Percentiles rank a stretch among this genome's conserved stretches.
These are phyloP conservation scores for Chiroxiphia lanceolata DNA, from an alignment of 2,797 vertebrate species.

Conservation along the genomic window DNA sequence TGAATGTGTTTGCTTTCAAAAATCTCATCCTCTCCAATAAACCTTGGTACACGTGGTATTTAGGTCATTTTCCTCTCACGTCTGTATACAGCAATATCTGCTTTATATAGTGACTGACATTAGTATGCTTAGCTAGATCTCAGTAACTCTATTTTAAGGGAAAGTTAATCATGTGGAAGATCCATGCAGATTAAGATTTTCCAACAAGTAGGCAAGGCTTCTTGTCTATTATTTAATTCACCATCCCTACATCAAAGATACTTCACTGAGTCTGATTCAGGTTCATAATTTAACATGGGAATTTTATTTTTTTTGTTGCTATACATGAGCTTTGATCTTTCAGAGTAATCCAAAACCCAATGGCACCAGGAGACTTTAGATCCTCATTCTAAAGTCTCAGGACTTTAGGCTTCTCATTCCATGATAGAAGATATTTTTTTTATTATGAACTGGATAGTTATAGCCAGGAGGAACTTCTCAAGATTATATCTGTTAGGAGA, in stretches of 20 bases:
- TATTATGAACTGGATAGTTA: background rate
- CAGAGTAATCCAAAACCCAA: background rate
- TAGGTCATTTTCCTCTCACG: background rate
- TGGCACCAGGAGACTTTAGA: background rate
- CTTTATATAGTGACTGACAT: background rate
- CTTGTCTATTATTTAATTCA: background rate
- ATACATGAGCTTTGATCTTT: background rate
- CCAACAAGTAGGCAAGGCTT: background rate
- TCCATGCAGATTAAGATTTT: background rate
- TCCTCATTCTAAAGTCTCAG: background rate
- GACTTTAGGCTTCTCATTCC: background rate
- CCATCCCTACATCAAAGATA: background rate
- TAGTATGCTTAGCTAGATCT: background rate
- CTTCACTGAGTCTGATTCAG: background rate
- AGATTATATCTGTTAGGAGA: background rate
- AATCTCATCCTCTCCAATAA: background rate
- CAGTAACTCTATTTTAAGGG: background rate
- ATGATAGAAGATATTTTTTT: background rate
- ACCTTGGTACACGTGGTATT: background rate
- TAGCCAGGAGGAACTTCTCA: background rate
- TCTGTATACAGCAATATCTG: background rate
- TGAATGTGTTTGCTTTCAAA: background rate
- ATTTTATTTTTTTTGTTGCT: background rate
- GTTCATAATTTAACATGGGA: background rate
- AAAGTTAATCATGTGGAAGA: constrained; percentile 2